Evolutionary conservation across 1,140 invertebrate species (phyloP).

Genomic region (Apis cerana): DNA sequence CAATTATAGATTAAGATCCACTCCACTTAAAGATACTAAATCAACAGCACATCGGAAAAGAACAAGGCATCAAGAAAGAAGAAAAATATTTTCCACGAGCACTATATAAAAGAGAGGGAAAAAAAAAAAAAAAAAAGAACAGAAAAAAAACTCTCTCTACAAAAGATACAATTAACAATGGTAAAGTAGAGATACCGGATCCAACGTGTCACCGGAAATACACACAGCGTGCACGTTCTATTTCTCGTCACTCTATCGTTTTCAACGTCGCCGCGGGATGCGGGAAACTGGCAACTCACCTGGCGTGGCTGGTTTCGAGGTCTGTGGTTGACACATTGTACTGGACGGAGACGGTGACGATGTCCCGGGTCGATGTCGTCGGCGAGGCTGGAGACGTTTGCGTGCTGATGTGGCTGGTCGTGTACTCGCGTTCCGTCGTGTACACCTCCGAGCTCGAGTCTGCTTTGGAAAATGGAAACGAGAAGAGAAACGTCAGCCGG

Average conservation of each 20-base stretch:
- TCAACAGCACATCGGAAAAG: too few species aligned
- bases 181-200: background rate
- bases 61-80: too few species aligned
- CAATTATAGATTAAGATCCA: too few species aligned
- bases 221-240: too few species aligned
- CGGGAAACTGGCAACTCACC: slow-evolving; percentile 61
- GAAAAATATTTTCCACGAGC: too few species aligned
- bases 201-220: slow-evolving; percentile 4
- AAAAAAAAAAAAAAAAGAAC: too few species aligned
- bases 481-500: slow-evolving; percentile 43
- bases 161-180: background rate
- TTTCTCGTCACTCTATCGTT: too few species aligned
- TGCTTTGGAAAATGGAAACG: slow-evolving; percentile 54
- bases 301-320: slow-evolving; percentile 73
- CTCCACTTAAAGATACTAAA: too few species aligned
- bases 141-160: too few species aligned
- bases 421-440: slow-evolving; percentile 74
- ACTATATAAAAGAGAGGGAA: too few species aligned
- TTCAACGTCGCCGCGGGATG: slow-evolving; percentile 3
- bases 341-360: slow-evolving; percentile 73
- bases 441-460: slow-evolving; percentile 77
- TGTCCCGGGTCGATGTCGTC: slow-evolving; percentile 72
- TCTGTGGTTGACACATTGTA: slow-evolving; percentile 76
- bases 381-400: slow-evolving; percentile 68
- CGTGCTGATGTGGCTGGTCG: slow-evolving; percentile 74